A percentile compares a stretch with the other conserved stretches of the same genome.
These are phyloP conservation scores for Drosophila orena DNA, from an alignment of 1,140 invertebrate genomes.

Conservation along the genomic window DNA sequence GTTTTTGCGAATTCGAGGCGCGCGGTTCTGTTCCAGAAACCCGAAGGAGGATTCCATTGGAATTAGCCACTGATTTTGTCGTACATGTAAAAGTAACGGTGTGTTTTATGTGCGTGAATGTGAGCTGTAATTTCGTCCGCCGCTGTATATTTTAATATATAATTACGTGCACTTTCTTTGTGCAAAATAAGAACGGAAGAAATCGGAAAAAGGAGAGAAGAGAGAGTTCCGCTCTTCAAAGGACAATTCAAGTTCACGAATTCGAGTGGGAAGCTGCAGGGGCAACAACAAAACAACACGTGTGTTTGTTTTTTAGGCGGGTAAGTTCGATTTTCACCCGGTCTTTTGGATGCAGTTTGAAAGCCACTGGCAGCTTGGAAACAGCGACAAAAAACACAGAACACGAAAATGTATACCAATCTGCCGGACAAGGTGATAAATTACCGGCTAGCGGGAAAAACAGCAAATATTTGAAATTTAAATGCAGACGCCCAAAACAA, in stretches of 20 bases:
- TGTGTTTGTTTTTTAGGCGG: slow-evolving; percentile 36
- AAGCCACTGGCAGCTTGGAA: slow-evolving; percentile 17
- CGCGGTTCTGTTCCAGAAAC: slow-evolving; percentile 49
- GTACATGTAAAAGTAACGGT: slow-evolving; percentile 58
- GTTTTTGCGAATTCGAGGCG: slow-evolving; percentile 77
- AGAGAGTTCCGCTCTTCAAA: slow-evolving; percentile 32
- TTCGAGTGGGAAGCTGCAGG: slow-evolving; percentile 53
- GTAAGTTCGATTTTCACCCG: slow-evolving; percentile 61
- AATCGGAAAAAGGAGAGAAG: neutral
- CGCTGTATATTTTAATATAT: slow-evolving; percentile 71
- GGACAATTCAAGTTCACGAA: slow-evolving; percentile 76
- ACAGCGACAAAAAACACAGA: slow-evolving; percentile 3
- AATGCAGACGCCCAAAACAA: slow-evolving; percentile 8
- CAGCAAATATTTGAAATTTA: slow-evolving; percentile 26
- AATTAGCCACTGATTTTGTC: slow-evolving; percentile 34
- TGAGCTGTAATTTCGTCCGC: slow-evolving; percentile 68
- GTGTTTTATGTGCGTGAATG: slow-evolving; percentile 20
- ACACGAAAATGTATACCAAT: slow-evolving; percentile 8
- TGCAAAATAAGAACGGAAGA: slow-evolving; percentile 13
- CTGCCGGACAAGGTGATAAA: slow-evolving; percentile 26
- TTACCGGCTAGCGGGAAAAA: slow-evolving; percentile 9
- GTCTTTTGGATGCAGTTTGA: slow-evolving; percentile 45
- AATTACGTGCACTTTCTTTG: slow-evolving; percentile 65
- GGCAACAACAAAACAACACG: slow-evolving; percentile 22
- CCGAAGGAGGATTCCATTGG: slow-evolving; percentile 20